Conservation (phyloP, 2,888 invertebrate species). For the Drosophila birchii region DNA sequence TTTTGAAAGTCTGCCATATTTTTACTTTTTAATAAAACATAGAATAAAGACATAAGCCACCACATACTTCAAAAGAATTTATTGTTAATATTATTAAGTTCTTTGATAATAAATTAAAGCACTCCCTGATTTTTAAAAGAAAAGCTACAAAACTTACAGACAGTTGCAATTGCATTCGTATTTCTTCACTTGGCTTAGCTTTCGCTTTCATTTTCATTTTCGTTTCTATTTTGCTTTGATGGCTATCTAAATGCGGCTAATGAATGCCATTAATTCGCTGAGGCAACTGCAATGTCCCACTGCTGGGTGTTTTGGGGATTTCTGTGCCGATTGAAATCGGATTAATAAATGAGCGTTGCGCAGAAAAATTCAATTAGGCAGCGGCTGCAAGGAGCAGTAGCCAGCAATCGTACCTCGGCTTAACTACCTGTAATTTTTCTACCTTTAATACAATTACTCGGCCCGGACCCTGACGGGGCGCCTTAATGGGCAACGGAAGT, state of each 20-base stretch:
- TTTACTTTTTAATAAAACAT: background rate
- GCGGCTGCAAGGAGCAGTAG: constrained; percentile 9
- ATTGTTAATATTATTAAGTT: background rate
- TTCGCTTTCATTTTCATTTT: constrained; percentile 43
- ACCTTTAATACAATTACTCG: constrained; percentile 70
- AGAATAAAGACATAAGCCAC: background rate
- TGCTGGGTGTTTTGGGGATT: constrained; percentile 42
- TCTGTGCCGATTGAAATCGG: constrained; percentile 76
- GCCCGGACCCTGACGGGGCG: constrained; percentile 26
- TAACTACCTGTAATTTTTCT: constrained; percentile 70
- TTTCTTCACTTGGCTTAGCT: constrained; percentile 22
- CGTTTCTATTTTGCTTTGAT: constrained; percentile 43
- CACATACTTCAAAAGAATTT: background rate
- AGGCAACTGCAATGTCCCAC: constrained; percentile 39
- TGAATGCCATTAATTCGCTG: constrained; percentile 76
- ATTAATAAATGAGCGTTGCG: constrained; percentile 77
- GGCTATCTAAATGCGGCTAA: constrained; percentile 74
- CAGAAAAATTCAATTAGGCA: constrained; percentile 77
- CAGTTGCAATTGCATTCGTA: constrained; percentile 3
- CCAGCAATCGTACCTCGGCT: constrained; percentile 32
- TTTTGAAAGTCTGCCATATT: too few relatives aligned
- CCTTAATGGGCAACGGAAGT: constrained; percentile 62
- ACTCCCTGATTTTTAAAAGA: background rate
- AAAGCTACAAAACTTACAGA: background rate
- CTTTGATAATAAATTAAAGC: background rate